Evolutionary conservation across 2,797 vertebrate species (phyloP).

Genomic region (Gymnothorax javanicus): DNA sequence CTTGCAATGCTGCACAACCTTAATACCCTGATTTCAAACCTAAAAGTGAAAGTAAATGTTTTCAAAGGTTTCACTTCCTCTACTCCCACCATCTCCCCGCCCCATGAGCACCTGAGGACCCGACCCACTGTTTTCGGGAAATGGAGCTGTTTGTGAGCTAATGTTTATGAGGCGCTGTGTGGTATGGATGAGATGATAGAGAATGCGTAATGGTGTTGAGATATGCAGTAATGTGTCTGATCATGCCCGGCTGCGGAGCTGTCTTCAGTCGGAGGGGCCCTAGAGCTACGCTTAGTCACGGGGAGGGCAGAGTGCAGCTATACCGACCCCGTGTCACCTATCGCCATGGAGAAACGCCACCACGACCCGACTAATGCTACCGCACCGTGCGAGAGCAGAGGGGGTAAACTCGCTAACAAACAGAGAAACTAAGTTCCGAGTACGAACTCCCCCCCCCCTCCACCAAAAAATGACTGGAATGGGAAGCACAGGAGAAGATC

Average conservation of each 20-base stretch:
- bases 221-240: constrained; percentile 4
- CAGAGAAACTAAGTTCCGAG: neutral
- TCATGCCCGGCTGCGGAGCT: neutral
- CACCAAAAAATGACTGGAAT: neutral
- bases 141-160: too few species aligned
- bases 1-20: too few species aligned
- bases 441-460: neutral
- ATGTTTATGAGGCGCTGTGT: neutral
- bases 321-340: neutral
- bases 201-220: neutral
- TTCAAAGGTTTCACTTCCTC: too few species aligned
- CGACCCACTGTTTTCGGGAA: neutral
- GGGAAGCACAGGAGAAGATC: constrained; percentile 8
- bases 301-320: neutral
- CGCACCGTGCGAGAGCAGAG: neutral
- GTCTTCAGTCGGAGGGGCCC: neutral
- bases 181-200: neutral
- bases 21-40: too few species aligned
- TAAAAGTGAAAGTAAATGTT: too few species aligned
- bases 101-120: neutral
- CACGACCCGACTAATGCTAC: neutral
- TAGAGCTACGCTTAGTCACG: neutral
- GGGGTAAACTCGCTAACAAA: neutral
- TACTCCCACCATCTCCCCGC: too few species aligned
- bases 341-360: neutral